Conservation (phyloP, 2,113 vertebrate species). For the Raja brachyura region DNA sequence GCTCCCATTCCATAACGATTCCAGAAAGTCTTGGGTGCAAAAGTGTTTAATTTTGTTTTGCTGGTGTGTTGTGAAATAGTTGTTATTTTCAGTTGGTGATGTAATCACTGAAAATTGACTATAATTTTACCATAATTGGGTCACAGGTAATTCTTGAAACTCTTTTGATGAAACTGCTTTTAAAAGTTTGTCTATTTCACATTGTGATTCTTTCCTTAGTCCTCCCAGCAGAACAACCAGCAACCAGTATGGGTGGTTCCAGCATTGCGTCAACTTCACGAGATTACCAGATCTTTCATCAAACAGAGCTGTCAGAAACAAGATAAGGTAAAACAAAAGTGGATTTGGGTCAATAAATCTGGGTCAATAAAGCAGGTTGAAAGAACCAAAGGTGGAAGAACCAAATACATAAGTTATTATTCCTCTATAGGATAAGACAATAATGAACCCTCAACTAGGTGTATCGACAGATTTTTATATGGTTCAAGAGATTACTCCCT, state of each 20-base stretch:
- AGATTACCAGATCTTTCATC: slow-evolving; percentile 96
- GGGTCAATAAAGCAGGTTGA: no score
- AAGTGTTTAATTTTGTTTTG: background rate
- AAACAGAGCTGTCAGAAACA: slow-evolving; percentile 98
- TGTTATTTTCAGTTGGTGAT: background rate
- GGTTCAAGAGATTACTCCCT: no score
- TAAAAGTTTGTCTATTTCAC: slow-evolving; percentile 38
- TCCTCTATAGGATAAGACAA: background rate
- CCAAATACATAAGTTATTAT: background rate
- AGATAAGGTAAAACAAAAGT: slow-evolving; percentile 77
- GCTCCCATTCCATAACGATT: background rate
- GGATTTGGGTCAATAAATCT: background rate
- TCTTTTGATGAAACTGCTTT: background rate
- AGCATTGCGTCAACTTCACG: slow-evolving; percentile 90
- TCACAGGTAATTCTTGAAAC: slow-evolving; percentile 37
- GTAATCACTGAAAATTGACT: background rate
- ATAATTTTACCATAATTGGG: slow-evolving; percentile 29
- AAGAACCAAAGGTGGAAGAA: background rate
- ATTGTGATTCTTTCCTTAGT: slow-evolving; percentile 62
- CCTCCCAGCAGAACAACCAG: slow-evolving; percentile 86
- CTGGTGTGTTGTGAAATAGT: background rate
- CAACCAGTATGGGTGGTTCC: slow-evolving; percentile 95
- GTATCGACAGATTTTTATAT: no score
- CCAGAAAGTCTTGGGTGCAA: no score
- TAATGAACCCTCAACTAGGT: background rate